These are phyloP conservation scores for Metridium senile DNA, from an alignment of 92 coral and sea anemone genomes.

Conservation along the genomic window DNA sequence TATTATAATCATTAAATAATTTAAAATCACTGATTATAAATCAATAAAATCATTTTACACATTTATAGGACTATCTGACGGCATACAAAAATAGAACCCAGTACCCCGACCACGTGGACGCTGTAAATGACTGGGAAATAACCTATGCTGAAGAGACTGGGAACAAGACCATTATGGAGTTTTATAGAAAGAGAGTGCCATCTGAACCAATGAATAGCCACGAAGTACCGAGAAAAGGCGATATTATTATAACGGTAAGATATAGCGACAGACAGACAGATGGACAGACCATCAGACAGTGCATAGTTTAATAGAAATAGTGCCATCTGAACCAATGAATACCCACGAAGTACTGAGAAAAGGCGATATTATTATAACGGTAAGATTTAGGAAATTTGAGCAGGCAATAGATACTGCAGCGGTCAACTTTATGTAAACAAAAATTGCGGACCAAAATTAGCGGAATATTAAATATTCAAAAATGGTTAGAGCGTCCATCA, in stretches of 20 bases:
- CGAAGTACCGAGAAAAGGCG: slow-evolving; percentile 23
- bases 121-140: slow-evolving; percentile 36
- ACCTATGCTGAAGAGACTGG: slow-evolving; percentile 20
- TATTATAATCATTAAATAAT: no score
- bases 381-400: not conserved
- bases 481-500: no score
- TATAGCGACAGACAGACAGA: slow-evolving; percentile 6
- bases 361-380: slow-evolving; percentile 34
- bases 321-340: slow-evolving; percentile 14
- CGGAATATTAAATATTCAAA: no score
- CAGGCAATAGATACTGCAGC: no score
- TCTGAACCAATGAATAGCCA: slow-evolving; percentile 21
- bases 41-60: no score
- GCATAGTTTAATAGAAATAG: slow-evolving; percentile 32
- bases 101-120: slow-evolving; percentile 23
- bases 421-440: no score
- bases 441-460: no score
- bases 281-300: slow-evolving; percentile 9
- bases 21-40: no score
- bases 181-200: slow-evolving; percentile 31
- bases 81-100: slow-evolving; percentile 35
- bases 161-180: slow-evolving; percentile 47
- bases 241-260: slow-evolving; percentile 32
- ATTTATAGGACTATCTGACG: slow-evolving; percentile 46
- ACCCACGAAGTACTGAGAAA: slow-evolving; percentile 9